Evolutionary conservation across 2,888 invertebrate genomes (phyloP), one percentile per base, ranked within the genome.

Genomic region (Celastrina argiolus): DNA sequence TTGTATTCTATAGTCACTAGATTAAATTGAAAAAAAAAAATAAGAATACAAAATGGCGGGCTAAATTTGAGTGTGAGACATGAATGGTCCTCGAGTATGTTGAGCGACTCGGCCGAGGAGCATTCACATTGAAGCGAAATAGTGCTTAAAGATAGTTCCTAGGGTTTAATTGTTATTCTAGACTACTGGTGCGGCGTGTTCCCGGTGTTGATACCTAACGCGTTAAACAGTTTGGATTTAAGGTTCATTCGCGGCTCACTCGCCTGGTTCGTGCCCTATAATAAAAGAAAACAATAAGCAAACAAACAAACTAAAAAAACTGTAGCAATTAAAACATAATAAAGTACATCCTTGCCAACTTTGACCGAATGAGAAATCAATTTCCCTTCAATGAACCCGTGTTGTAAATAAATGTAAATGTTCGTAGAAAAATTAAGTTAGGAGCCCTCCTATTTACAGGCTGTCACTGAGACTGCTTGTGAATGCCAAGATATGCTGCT

Each of bases 171-270:
- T 69, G 68, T 72, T 71, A 72, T 66, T 71, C 69, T 74, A 73
- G 68, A 68, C 88, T 91, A 89, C 84, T 90, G 88, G 83, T 88
- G 89, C 77, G 88, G 84, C 81, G 86, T 73, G 80, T 80, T 92
- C 80, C 88, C 92, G 76, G 95, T 94, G 92, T 95, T 94, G 91
- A 96, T 94, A 82, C 96, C 96, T 90, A 96, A 93, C 83, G 94
- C 96, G 92, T 95, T 94, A 93, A 96, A 96, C 86, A 96, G 92
- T 94, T 96, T 96, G 89, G 94, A 95, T 93, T 95, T 96, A 84
- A 96, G 92, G 92, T 95, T 95, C 92, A 94, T 93, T 89, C 93
- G 93, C 82, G 93, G 93, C 93, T 92, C 94, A 92, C 88, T 94
- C 93, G 89, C 92, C 92, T 84, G 94, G 91, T 92, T 94, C 90